Evolutionary conservation across 1,140 invertebrate species (phyloP).

Genomic region (Drosophila santomea): DNA sequence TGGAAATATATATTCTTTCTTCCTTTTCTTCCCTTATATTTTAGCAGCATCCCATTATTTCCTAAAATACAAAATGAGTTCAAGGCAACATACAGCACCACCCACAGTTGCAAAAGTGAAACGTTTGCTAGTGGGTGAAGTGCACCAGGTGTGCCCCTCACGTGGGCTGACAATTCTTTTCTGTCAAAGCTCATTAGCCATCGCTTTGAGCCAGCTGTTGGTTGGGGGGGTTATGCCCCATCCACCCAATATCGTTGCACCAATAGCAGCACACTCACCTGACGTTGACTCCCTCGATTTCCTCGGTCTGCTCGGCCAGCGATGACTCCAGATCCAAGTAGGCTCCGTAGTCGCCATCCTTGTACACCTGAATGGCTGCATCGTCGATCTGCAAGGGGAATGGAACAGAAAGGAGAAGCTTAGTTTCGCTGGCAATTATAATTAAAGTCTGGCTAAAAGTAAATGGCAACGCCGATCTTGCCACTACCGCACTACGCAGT

Average conservation of each 20-base stretch:
- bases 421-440: constrained; percentile 68
- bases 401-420: constrained; percentile 20
- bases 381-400: constrained; percentile 94
- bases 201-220: constrained; percentile 33
- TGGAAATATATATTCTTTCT: too few species aligned
- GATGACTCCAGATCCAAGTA: constrained; percentile 98
- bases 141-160: constrained; percentile 32
- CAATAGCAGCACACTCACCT: constrained; percentile 90
- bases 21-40: too few species aligned
- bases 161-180: constrained; percentile 47
- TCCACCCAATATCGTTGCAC: constrained; percentile 13
- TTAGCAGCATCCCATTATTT: neutral
- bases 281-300: constrained; percentile 96
- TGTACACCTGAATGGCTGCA: constrained; percentile 97
- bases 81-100: constrained; percentile 51
- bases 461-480: constrained; percentile 46
- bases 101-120: constrained; percentile 45
- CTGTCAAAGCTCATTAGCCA: constrained; percentile 45
- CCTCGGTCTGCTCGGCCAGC: constrained; percentile 97
- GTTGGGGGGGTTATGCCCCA: neutral
- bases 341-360: constrained; percentile 97
- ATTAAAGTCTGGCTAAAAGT: constrained; percentile 72
- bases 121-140: constrained; percentile 22
- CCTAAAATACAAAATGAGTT: constrained; percentile 50
- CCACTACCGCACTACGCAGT: constrained; percentile 78